Base-by-base conservation (phyloP, 2,797 vertebrate genomes). In the Chelmon rostratus region DNA sequence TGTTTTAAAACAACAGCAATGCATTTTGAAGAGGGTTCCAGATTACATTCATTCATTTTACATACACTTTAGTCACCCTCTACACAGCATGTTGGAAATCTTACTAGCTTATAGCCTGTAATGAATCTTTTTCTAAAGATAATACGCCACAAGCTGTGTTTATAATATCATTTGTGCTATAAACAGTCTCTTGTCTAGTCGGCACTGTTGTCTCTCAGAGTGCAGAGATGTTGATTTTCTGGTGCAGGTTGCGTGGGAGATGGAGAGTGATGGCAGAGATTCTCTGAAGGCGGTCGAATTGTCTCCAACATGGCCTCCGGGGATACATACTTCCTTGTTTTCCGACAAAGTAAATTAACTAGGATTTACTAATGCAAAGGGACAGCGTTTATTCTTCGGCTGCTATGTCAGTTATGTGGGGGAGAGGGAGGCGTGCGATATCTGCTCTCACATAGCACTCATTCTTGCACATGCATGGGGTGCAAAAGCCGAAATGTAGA, bases 301-400 rank as follows among this genome's bases (percentile, higher is more conserved):
- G 89, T 93, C 87, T 94, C 90, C 89, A 89, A 81, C 76, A 71
- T 70, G 82, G 88, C 95, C 93, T 92, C 85, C 46, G 35, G 93
- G 92, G 93, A 93, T 79, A 46, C 89, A 89, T 92, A 90, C 83
- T 91, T 93, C 87, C 90, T 92, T 87, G 88, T 93, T 93, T 92
- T 92, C 88, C 82, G 94, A 95, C 93, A 94, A 93, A 90, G 91
- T 92, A 93, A 92, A 95, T 95, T 86, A 94, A 93, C 85, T 70
- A 42, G 86, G 88, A 92, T 94, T 93, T 88, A 77, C 87, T 92
- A 92, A 94, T 83, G 87, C 78, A 80, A 74, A 73, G 67, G 82
- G 90, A 91, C 89, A 79, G 86, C 82, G 50, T 88, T 90, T 92
- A 84, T 88, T 91, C 79, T 89, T 73, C 33, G 58, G 69, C 57